Conservation (phyloP, 2,888 invertebrate genomes). For the Euclidia mi region DNA sequence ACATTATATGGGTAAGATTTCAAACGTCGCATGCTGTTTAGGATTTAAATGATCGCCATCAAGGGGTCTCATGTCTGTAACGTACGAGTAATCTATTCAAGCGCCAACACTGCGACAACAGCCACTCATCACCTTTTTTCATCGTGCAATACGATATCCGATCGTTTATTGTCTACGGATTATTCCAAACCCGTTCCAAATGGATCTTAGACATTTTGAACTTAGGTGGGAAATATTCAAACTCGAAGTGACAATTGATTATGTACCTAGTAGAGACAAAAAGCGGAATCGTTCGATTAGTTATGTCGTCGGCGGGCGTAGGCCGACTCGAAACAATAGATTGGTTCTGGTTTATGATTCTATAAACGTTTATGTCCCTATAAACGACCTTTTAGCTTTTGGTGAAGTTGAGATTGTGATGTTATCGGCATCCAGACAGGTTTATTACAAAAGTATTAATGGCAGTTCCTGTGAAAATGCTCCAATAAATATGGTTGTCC, state of each 20-base stretch:
- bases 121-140: slow-evolving; percentile 88
- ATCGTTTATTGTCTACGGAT: slow-evolving; percentile 81
- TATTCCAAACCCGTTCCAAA: slow-evolving; percentile 84
- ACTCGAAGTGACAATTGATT: slow-evolving; percentile 87
- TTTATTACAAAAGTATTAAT: slow-evolving; percentile 82
- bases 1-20: slow-evolving; percentile 67
- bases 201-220: slow-evolving; percentile 78
- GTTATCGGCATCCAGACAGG: slow-evolving; percentile 80
- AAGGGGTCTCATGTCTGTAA: slow-evolving; percentile 64
- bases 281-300: slow-evolving; percentile 87
- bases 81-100: slow-evolving; percentile 76
- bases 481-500: slow-evolving; percentile 58
- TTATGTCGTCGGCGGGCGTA: slow-evolving; percentile 84
- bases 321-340: slow-evolving; percentile 86
- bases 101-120: slow-evolving; percentile 74
- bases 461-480: slow-evolving; percentile 72
- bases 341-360: slow-evolving; percentile 88
- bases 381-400: slow-evolving; percentile 87
- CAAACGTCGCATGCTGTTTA: slow-evolving; percentile 67
- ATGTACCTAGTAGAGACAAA: slow-evolving; percentile 82
- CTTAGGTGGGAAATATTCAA: slow-evolving; percentile 82
- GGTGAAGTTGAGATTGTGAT: slow-evolving; percentile 82
- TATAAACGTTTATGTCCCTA: slow-evolving; percentile 88
- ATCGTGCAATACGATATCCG: slow-evolving; percentile 86
- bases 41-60: slow-evolving; percentile 73